phyloP scores from a whole-genome alignment of 2,888 invertebrate genomes.

The Mallateleia sp. region DNA sequence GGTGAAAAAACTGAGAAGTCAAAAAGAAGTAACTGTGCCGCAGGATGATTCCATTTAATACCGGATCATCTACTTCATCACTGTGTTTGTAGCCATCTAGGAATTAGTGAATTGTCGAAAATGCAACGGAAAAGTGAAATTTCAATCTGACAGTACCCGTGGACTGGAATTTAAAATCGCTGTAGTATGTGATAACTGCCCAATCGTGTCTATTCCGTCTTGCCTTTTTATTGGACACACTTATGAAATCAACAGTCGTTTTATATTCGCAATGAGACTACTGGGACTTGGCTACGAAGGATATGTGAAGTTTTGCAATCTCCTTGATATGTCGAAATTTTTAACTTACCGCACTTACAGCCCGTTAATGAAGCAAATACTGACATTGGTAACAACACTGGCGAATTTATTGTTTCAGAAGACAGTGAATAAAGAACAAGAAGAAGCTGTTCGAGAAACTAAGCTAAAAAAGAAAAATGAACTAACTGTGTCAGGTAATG shows the following conservation, averaged over 20 bases:
- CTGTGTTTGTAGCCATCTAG: slow-evolving; percentile 74
- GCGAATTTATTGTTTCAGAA: slow-evolving; percentile 34
- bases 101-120: slow-evolving; percentile 69
- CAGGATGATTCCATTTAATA: slow-evolving; percentile 75
- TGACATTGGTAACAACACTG: slow-evolving; percentile 22
- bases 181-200: slow-evolving; percentile 76
- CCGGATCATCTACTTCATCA: slow-evolving; percentile 75
- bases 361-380: no score
- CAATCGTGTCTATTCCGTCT: neutral
- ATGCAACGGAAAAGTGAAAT: slow-evolving; percentile 69
- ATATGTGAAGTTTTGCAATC: slow-evolving; percentile 79
- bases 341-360: no score
- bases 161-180: slow-evolving; percentile 83
- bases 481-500: no score
- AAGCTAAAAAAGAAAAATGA: slow-evolving; percentile 11
- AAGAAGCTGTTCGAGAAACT: slow-evolving; percentile 13
- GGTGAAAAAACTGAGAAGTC: slow-evolving; percentile 75
- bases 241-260: slow-evolving; percentile 81
- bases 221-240: slow-evolving; percentile 24
- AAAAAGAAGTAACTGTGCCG: slow-evolving; percentile 71
- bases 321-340: slow-evolving; percentile 78
- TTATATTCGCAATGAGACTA: slow-evolving; percentile 82
- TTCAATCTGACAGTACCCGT: slow-evolving; percentile 77
- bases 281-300: slow-evolving; percentile 80
- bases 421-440: slow-evolving; percentile 39